Evolutionary conservation across 2,797 vertebrate genomes (phyloP).

Genomic region (Antennarius maculatus): DNA sequence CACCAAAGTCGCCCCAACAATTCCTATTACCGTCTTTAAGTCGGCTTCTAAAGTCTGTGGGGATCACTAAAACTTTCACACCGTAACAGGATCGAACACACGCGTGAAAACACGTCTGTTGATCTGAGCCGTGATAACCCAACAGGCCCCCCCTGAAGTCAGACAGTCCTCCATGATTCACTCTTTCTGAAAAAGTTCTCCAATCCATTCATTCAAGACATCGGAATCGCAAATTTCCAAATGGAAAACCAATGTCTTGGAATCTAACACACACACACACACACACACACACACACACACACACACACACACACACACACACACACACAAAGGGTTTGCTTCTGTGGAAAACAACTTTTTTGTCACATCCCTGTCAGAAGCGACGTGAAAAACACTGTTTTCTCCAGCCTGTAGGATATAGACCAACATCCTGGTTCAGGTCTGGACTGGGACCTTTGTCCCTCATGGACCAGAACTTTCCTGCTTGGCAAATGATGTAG

Average conservation of each 20-base stretch:
- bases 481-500: conserved; percentile 17
- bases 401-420: background rate
- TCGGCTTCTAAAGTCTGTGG: conserved; percentile 32
- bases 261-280: too few species aligned
- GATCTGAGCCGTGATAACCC: conserved; percentile 6
- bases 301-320: too few species aligned
- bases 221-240: conserved; percentile 38
- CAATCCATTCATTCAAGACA: conserved; percentile 19
- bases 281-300: too few species aligned
- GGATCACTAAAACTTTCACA: conserved; percentile 28
- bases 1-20: conserved; percentile 36
- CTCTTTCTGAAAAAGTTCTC: conserved; percentile 18
- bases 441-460: conserved; percentile 39
- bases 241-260: conserved; percentile 1
- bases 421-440: conserved; percentile 42
- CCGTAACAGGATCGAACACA: conserved; percentile 6
- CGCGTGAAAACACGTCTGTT: conserved; percentile 14
- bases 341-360: conserved; percentile 23
- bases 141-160: background rate
- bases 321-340: conserved; percentile 13
- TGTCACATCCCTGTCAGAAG: conserved; percentile 17
- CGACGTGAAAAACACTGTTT: conserved; percentile 10
- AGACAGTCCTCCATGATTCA: conserved; percentile 20
- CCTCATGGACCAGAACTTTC: conserved; percentile 14
- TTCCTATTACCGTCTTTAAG: conserved; percentile 25